Evolutionary conservation across 2,797 vertebrate genomes (phyloP), one percentile per base, ranked within the genome.

Genomic region (Bradypodion pumilum): DNA sequence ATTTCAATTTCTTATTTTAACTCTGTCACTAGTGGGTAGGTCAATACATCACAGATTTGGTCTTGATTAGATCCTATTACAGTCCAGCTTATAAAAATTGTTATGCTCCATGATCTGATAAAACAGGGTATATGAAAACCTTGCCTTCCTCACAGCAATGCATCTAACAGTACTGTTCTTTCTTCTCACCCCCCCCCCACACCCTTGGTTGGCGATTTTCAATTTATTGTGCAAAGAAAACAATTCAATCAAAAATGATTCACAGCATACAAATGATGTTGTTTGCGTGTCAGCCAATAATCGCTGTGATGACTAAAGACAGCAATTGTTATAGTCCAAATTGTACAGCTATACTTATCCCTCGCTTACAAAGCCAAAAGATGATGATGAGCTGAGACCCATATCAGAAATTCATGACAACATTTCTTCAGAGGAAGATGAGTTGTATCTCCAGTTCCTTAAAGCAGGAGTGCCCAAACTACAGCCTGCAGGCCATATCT

Each of bases 401-500:
- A 87, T 66, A 86, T 52, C 82, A 78, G 65, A 85, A 84, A 86
- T 89, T 65, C 86, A 69, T 16, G 72, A 49, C 78, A 85, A 52
- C 68, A 74, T 52, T 21, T 25, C 78, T 79, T 66, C 0, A 0
- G 62, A 69, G 74, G 25, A 87, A 83, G 88, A 73, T 29, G 66
- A 78, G 85, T 89, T 85, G 78, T 68, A 86, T 75, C 74, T 81
- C 80, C 79, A 56, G 63, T 75, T 25, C 60, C 16, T 75, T 82
- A n/a, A n/a, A n/a, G n/a, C n/a, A n/a, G n/a, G n/a, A n/a, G n/a
- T n/a, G n/a, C n/a, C n/a, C n/a, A n/a, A n/a, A n/a, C n/a, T n/a
- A n/a, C n/a, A n/a, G n/a, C n/a, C n/a, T n/a, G n/a, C n/a, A n/a
- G n/a, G n/a, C n/a, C n/a, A n/a, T n/a, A n/a, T n/a, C n/a, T n/a